Evolutionary conservation across 2,113 vertebrate genomes (phyloP).

Genomic region (Oceanodroma tethys): DNA sequence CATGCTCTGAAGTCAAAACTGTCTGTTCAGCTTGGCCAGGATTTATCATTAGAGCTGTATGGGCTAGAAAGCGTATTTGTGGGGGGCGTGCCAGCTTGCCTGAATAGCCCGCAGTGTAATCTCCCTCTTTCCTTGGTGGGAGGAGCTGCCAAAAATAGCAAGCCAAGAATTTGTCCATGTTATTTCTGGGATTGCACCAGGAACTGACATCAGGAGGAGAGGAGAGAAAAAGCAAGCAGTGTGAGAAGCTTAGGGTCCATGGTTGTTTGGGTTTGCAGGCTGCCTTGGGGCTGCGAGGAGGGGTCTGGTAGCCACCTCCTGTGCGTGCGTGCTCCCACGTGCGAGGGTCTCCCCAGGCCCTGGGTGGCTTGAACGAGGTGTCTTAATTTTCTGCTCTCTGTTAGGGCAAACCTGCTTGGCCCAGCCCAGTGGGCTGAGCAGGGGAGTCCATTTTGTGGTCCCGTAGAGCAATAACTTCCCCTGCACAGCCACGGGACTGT

Average conservation of each 20-base stretch:
- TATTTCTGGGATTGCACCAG: conserved; percentile 67
- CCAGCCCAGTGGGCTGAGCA: rapidly evolving
- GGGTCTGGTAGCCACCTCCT: not conserved
- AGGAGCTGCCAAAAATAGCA: conserved; percentile 69
- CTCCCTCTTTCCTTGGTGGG: conserved; percentile 18
- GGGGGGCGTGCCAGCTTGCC: conserved; percentile 43
- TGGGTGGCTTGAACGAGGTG: rapidly evolving
- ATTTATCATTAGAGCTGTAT: conserved; percentile 18
- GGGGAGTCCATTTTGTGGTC: not conserved
- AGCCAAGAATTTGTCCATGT: conserved; percentile 58
- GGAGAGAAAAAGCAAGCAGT: conserved; percentile 9
- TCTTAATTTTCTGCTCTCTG: not conserved
- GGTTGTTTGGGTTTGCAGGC: not conserved
- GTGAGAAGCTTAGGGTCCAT: not conserved
- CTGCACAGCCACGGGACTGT: rapidly evolving
- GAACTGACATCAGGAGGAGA: conserved; percentile 28
- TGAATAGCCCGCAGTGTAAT: conserved; percentile 62
- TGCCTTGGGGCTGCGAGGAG: not conserved
- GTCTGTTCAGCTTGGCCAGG: not conserved
- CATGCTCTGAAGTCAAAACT: not conserved
- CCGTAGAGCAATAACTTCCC: not conserved
- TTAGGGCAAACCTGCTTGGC: not conserved
- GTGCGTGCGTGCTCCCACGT: rapidly evolving
- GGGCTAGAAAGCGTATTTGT: conserved; percentile 28
- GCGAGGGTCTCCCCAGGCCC: not conserved